Percentiles rank a stretch among this genome's conserved stretches.
phyloP scores from a whole-genome alignment of 64 coral and sea anemone species.

The Stichodactyla helianthus region DNA sequence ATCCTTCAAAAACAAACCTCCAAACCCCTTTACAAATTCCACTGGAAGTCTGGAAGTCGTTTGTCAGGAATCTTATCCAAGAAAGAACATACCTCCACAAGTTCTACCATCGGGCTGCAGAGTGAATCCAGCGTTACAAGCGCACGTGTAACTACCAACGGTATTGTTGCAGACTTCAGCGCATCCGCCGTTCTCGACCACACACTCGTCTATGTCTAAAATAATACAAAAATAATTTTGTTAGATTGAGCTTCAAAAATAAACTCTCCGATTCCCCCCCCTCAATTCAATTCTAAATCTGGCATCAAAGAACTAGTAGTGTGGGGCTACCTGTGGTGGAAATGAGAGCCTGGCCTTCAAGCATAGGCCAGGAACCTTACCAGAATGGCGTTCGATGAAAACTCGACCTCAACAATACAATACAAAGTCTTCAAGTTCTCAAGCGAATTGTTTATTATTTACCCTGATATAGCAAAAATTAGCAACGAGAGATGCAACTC shows the following conservation, averaged over 20 bases:
- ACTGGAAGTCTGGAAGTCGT: too few species aligned
- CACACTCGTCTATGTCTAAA: slow-evolving; percentile 89
- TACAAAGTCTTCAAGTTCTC: too few species aligned
- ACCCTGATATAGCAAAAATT: too few species aligned
- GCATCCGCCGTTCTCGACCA: slow-evolving; percentile 66
- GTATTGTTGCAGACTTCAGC: slow-evolving; percentile 78
- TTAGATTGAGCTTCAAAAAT: not conserved
- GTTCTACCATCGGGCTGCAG: slow-evolving; percentile 70
- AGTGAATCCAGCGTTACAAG: slow-evolving; percentile 65
- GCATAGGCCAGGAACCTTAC: not conserved
- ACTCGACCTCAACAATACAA: too few species aligned
- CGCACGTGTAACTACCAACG: slow-evolving; percentile 65
- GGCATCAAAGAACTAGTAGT: too few species aligned
- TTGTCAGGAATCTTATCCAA: not conserved
- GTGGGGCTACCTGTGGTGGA: too few species aligned
- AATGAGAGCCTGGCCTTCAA: not conserved
- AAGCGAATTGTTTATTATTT: too few species aligned
- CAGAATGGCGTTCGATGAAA: not conserved
- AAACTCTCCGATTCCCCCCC: too few species aligned
- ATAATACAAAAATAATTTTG: not conserved
- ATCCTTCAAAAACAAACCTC: too few species aligned
- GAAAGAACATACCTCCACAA: slow-evolving; percentile 57
- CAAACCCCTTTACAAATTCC: too few species aligned
- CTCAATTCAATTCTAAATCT: too few species aligned
- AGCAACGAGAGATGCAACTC: too few species aligned